Evolutionary conservation across 1,140 invertebrate species (phyloP).

Genomic region (Drosophila nigromelanica): DNA sequence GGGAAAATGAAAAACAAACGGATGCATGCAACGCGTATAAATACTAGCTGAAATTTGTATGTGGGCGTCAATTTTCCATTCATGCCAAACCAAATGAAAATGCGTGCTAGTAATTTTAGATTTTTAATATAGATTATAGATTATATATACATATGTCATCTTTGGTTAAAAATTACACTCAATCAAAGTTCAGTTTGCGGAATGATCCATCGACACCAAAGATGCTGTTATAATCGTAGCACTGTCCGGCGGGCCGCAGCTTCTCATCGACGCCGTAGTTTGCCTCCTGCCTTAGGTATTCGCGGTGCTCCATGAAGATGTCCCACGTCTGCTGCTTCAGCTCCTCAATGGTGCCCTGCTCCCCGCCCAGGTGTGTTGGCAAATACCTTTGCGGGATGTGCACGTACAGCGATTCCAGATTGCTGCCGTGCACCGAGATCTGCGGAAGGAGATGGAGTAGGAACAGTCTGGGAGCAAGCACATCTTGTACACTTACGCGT

Average conservation of each 20-base stretch:
- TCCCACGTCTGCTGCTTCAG: conserved; percentile 84
- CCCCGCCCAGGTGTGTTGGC: conserved; percentile 85
- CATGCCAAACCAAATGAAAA: conserved; percentile 15
- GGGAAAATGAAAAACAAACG: not conserved
- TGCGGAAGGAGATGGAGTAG: not conserved
- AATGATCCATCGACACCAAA: conserved; percentile 87
- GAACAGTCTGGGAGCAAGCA: no score
- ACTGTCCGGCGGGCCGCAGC: conserved; percentile 84
- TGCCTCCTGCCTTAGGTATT: conserved; percentile 85
- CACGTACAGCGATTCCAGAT: conserved; percentile 84
- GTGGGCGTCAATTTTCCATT: conserved; percentile 29
- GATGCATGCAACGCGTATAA: conserved; percentile 20
- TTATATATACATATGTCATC: no score
- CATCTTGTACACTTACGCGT: conserved; percentile 67
- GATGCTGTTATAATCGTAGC: conserved; percentile 85
- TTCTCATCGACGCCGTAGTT: conserved; percentile 85
- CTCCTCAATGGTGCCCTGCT: conserved; percentile 83
- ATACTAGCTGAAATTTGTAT: not conserved
- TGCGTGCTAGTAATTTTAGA: not conserved
- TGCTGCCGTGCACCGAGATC: conserved; percentile 77
- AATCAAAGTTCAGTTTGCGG: conserved; percentile 83
- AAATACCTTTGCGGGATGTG: conserved; percentile 84
- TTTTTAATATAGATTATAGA: no score
- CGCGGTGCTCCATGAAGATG: conserved; percentile 84
- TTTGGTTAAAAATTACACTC: not conserved